Evolutionary conservation across 2,113 vertebrate genomes (phyloP), one percentile per base, ranked within the genome.

Genomic region (Polypterus senegalus): DNA sequence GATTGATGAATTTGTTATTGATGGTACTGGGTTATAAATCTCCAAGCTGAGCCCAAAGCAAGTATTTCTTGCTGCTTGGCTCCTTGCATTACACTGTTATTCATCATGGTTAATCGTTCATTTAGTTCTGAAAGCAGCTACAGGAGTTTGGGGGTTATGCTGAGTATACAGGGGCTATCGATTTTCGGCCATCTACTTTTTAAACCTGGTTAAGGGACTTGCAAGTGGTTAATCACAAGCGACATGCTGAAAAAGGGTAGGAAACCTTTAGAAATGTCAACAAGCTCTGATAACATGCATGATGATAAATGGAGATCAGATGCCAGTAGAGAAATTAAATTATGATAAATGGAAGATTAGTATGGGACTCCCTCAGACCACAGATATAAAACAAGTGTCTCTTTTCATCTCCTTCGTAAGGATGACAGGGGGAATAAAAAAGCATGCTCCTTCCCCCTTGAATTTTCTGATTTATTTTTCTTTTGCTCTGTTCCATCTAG

Each of bases 1-100:
- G 82, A 88, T 74, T 76, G 83, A 88, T 83, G 78, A 75, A 69
- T 81, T 78, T 77, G 82, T 85, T 84, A 85, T 73, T 80, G 73
- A 78, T 71, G 79, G 77, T 73, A 67, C 69, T 73, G 60, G 58
- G 77, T 69, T 72, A 78, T 82, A 77, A 81, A 78, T 84, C 81
- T 78, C 69, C 3, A 71, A 76, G 76, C 73, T 70, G 70, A 72
- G 66, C 58, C 75, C 69, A 71, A 82, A 81, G 76, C 61, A 70
- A 79, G 77, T 78, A 67, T 73, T 76, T 78, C 71, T 68, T 68
- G 69, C 69, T 72, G 58, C 57, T 67, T 73, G 63, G 67, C 52
- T 54, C 77, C 74, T 79, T 68, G 69, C 69, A 79, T 79, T 83
- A 79, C 68, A 65, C 73, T 63, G 72, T 72, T 73, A 81, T 83